phyloP scores from a whole-genome alignment of 2,113 vertebrate species.

The Apaloderma vittatum region DNA sequence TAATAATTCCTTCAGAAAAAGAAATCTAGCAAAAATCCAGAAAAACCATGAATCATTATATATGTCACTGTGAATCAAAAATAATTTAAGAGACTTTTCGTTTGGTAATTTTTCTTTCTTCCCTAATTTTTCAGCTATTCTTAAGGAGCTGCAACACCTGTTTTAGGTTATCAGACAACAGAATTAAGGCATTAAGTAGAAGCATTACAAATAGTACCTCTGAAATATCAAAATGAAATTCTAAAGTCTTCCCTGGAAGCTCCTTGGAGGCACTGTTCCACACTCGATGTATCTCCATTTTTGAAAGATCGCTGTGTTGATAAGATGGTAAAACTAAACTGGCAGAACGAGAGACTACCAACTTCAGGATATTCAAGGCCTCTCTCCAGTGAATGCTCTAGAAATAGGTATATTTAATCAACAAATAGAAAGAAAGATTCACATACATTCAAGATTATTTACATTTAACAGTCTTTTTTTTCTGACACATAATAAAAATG shows the following conservation, averaged over 20 bases:
- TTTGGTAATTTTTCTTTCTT: not conserved
- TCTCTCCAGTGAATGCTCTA: conserved; percentile 98
- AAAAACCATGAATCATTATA: not conserved
- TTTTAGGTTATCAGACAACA: not conserved
- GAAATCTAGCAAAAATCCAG: not conserved
- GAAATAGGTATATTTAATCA: conserved; percentile 32
- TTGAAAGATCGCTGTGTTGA: conserved; percentile 90
- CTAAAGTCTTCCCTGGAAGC: conserved; percentile 95
- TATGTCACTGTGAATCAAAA: not conserved
- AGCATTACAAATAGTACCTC: conserved; percentile 83
- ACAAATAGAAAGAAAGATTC: not conserved
- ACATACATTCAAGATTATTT: not conserved
- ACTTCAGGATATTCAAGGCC: conserved; percentile 94
- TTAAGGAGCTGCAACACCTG: not conserved
- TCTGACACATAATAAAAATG: not conserved
- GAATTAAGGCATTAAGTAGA: not conserved
- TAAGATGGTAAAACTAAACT: conserved; percentile 93
- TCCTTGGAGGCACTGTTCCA: conserved; percentile 96
- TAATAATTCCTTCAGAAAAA: not conserved
- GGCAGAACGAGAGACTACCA: conserved; percentile 96
- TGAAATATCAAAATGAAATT: conserved; percentile 98
- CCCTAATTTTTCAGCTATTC: not conserved
- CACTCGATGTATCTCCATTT: conserved; percentile 93
- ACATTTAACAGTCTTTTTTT: not conserved
- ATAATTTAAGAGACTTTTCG: not conserved